A percentile compares a stretch with the other conserved stretches of the same genome.
Conservation (phyloP, 2,113 vertebrate genomes). For the Irena cyanogastra region DNA sequence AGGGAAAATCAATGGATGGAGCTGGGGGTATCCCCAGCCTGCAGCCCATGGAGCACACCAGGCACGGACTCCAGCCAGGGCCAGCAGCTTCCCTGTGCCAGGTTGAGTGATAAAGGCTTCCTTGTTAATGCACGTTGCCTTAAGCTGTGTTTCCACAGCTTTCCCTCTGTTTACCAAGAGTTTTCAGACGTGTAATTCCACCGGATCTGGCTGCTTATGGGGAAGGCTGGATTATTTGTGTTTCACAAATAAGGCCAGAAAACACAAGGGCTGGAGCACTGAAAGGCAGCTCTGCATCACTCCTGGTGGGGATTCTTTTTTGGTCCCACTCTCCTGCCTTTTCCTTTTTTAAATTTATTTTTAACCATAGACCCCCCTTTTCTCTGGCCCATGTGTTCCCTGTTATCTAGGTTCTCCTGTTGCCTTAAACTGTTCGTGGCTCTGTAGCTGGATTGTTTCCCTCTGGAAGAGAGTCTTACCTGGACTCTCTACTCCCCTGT, state of each 20-base stretch:
- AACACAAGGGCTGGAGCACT: background rate
- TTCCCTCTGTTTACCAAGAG: constrained; percentile 6
- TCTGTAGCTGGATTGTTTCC: fast-evolving
- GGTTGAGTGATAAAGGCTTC: constrained; percentile 24
- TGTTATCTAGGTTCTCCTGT: background rate
- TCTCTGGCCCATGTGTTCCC: fast-evolving
- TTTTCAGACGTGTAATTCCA: constrained; percentile 52
- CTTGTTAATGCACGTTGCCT: constrained; percentile 25
- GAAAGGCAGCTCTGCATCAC: background rate
- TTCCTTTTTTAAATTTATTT: background rate
- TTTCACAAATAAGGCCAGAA: constrained; percentile 54
- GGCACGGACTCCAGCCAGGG: background rate
- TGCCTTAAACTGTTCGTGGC: fast-evolving
- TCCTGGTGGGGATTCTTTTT: background rate
- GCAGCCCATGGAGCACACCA: background rate
- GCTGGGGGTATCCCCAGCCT: background rate
- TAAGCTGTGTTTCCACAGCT: constrained; percentile 47
- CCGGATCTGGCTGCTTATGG: constrained; percentile 38
- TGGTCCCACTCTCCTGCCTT: background rate
- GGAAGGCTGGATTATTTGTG: constrained; percentile 48
- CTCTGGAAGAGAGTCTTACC: background rate
- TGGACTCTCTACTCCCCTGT: background rate
- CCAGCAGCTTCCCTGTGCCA: background rate
- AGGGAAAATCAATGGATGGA: background rate
- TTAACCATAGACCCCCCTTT: background rate